Percentiles rank a stretch among this genome's conserved stretches.
Evolutionary conservation across 2,797 vertebrate genomes (phyloP).

Genomic region (Vipera latastei): DNA sequence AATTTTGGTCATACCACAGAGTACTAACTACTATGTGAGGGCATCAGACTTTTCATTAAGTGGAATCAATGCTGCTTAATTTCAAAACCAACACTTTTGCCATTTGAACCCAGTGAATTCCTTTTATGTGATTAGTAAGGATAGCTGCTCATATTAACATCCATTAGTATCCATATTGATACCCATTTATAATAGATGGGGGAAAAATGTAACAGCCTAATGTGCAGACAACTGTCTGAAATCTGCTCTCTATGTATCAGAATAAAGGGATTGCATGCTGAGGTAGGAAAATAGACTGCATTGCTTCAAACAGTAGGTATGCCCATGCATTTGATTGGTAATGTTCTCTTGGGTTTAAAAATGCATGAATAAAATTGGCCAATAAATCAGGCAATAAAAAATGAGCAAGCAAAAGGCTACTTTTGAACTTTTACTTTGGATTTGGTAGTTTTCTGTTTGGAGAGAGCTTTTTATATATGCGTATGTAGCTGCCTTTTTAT

Average conservation of each 20-base stretch:
- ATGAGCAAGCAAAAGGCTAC: background rate
- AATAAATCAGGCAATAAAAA: background rate
- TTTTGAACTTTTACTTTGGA: background rate
- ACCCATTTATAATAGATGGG: background rate
- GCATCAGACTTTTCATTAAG: background rate
- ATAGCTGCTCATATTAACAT: constrained; percentile 40
- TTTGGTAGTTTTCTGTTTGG: background rate
- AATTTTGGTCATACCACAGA: constrained; percentile 25
- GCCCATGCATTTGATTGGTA: background rate
- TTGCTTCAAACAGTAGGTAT: background rate
- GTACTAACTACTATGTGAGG: background rate
- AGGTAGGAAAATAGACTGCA: background rate
- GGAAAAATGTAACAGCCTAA: background rate
- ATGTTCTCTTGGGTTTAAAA: background rate
- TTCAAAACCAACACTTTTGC: background rate
- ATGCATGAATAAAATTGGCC: background rate
- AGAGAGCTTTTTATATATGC: background rate
- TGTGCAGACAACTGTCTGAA: background rate
- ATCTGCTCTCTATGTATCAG: background rate
- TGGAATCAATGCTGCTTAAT: constrained; percentile 12
- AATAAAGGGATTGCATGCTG: background rate
- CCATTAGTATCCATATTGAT: background rate
- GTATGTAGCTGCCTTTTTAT: background rate
- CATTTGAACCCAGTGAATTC: constrained; percentile 20
- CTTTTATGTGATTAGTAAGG: constrained; percentile 42